phyloP scores from a whole-genome alignment of 2,888 invertebrate species.

The Pyralis farinalis region DNA sequence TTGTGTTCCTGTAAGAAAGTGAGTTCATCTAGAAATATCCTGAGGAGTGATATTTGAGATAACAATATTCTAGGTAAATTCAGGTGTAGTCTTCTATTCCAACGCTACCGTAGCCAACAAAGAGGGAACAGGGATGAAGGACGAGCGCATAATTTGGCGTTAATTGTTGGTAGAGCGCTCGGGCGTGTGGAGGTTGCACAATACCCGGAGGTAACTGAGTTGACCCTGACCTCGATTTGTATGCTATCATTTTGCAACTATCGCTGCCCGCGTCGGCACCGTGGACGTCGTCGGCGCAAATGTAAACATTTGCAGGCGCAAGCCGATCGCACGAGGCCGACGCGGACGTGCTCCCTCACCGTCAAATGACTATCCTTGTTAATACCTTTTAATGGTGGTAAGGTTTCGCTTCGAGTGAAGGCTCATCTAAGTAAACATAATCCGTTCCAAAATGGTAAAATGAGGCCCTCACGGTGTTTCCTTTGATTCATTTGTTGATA shows the following conservation, averaged over 20 bases:
- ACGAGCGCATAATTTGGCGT: too few species aligned
- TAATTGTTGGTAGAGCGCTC: slow-evolving; percentile 32
- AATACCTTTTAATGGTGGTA: slow-evolving; percentile 8
- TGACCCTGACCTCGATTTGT: slow-evolving; percentile 78
- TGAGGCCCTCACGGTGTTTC: too few species aligned
- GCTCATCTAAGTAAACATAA: not conserved
- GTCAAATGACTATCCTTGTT: slow-evolving; percentile 42
- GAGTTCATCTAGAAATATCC: too few species aligned
- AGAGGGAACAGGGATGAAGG: too few species aligned
- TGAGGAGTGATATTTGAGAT: too few species aligned
- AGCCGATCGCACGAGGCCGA: slow-evolving; percentile 65
- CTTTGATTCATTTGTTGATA: too few species aligned
- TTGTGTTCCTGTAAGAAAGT: too few species aligned
- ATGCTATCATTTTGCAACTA: slow-evolving; percentile 77
- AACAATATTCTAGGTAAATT: too few species aligned
- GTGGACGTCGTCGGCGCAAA: slow-evolving; percentile 64
- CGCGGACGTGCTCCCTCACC: slow-evolving; percentile 61
- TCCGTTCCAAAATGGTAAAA: too few species aligned
- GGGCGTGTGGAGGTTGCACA: slow-evolving; percentile 48
- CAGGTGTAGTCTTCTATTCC: too few species aligned
- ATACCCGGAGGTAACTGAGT: slow-evolving; percentile 72
- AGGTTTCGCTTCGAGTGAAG: not conserved
- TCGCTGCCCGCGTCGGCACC: slow-evolving; percentile 56
- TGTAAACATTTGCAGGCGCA: slow-evolving; percentile 79
- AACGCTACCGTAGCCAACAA: too few species aligned